phyloP scores from a whole-genome alignment of 64 coral and sea anemone species.

The Cladopsammia gracilis region DNA sequence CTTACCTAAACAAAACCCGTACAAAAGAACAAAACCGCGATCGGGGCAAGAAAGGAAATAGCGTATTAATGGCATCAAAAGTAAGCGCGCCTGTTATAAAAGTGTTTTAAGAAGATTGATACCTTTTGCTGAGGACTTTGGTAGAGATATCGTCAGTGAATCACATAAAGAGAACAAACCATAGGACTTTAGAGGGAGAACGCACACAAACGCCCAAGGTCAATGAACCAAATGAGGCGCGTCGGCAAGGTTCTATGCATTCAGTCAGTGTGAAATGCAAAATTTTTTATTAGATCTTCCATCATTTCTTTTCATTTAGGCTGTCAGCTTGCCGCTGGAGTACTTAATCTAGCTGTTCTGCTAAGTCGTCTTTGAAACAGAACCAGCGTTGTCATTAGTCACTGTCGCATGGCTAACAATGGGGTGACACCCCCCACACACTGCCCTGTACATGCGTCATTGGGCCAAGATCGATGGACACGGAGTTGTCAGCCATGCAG shows the following conservation, averaged over 20 bases:
- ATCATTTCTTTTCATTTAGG: constrained; percentile 47
- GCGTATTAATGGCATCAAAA: background rate
- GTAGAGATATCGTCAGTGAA: background rate
- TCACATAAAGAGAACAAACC: background rate
- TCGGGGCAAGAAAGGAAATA: constrained; percentile 8
- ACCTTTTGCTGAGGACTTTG: background rate
- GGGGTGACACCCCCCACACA: background rate
- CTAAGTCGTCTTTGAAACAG: constrained; percentile 19
- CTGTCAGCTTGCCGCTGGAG: constrained; percentile 17
- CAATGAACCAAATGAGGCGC: constrained; percentile 23
- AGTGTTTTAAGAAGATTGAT: background rate
- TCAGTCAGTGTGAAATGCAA: constrained; percentile 2
- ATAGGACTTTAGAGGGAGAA: background rate
- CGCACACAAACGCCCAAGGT: background rate
- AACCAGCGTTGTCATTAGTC: constrained; percentile 6
- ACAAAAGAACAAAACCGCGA: constrained; percentile 39
- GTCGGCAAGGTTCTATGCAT: background rate
- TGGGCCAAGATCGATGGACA: background rate
- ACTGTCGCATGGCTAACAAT: constrained; percentile 38
- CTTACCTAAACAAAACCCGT: constrained; percentile 16
- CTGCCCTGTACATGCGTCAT: background rate
- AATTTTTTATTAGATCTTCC: constrained; percentile 38
- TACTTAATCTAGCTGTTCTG: constrained; percentile 29
- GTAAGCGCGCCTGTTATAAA: background rate
- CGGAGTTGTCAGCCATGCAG: background rate